Evolutionary conservation across 2,113 vertebrate genomes (phyloP).

Genomic region (Eretmochelys imbricata): DNA sequence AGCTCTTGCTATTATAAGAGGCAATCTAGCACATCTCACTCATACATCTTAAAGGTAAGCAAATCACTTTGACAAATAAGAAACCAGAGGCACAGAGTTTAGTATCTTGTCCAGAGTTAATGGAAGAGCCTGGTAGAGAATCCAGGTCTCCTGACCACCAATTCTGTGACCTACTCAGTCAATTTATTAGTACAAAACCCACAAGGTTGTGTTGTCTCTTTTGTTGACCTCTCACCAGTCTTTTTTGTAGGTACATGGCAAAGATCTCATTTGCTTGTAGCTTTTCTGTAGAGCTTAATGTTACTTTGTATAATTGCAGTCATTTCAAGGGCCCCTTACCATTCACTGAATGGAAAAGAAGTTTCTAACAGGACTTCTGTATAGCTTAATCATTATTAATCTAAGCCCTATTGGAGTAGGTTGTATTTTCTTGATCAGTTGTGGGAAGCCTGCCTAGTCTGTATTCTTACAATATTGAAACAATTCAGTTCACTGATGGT

Average conservation of each 20-base stretch:
- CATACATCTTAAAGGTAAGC: background rate
- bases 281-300: background rate
- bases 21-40: background rate
- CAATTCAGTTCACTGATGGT: background rate
- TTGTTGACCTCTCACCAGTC: background rate
- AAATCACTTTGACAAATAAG: background rate
- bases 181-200: background rate
- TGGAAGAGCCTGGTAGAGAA: background rate
- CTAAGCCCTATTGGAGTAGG: background rate
- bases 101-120: background rate
- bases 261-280: background rate
- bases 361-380: background rate
- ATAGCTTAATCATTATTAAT: constrained; percentile 24
- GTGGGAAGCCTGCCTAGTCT: background rate
- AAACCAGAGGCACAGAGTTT: rapidly evolving
- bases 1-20: too few species aligned
- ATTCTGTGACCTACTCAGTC: background rate
- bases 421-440: constrained; percentile 15
- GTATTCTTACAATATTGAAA: background rate
- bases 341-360: constrained; percentile 17
- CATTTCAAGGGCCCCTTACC: background rate
- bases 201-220: background rate
- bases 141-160: background rate
- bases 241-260: background rate
- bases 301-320: background rate